phyloP scores from a whole-genome alignment of 2,113 vertebrate genomes.

The Lampris megalopsis region DNA sequence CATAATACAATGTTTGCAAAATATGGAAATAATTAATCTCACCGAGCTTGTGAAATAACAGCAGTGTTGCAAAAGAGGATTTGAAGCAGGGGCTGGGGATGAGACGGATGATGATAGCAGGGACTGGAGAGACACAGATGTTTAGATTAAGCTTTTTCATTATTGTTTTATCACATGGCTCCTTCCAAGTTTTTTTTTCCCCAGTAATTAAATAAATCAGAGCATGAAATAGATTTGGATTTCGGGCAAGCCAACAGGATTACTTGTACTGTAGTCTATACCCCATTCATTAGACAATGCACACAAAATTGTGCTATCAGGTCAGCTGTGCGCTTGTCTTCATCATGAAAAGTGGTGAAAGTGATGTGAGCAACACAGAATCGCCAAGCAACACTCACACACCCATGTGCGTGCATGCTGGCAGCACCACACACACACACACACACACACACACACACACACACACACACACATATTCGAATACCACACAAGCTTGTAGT shows the following conservation, averaged over 20 bases:
- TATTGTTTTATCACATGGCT: constrained; percentile 59
- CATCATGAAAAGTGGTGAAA: not conserved
- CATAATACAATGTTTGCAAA: constrained; percentile 70
- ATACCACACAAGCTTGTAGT: not conserved
- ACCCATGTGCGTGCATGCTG: not conserved
- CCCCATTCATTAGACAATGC: constrained; percentile 53
- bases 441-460: not conserved
- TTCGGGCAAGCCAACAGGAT: constrained; percentile 49
- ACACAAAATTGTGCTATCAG: constrained; percentile 18
- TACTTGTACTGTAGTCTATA: constrained; percentile 42
- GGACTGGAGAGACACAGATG: constrained; percentile 63
- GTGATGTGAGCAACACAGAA: not conserved
- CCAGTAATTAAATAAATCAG: constrained; percentile 58
- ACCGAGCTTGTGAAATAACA: constrained; percentile 72
- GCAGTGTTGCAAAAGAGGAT: constrained; percentile 65
- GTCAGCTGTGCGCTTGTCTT: constrained; percentile 11
- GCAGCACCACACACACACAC: not conserved
- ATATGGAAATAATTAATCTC: constrained; percentile 78
- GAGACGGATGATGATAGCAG: constrained; percentile 56
- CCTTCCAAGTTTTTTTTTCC: constrained; percentile 58
- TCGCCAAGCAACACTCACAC: not conserved
- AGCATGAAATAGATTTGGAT: constrained; percentile 61
- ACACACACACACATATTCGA: not conserved
- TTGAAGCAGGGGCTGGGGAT: constrained; percentile 55
- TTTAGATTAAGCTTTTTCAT: constrained; percentile 64